phyloP scores from a whole-genome alignment of 2,797 vertebrate genomes.

The Tenualosa ilisha region DNA sequence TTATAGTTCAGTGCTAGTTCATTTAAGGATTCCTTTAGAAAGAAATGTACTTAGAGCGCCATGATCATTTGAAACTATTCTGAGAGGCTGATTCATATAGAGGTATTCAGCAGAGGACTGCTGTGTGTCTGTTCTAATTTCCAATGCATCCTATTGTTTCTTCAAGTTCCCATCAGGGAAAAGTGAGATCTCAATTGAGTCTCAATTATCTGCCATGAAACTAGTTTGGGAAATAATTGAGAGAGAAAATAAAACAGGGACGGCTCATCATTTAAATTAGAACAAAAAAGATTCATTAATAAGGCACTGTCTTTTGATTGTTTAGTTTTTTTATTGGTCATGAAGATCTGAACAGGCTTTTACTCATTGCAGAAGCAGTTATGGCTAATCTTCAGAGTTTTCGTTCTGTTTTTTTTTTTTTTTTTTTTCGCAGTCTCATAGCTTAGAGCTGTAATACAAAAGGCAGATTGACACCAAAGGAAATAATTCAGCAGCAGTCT shows the following conservation, averaged over 20 bases:
- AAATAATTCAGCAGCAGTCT: background rate
- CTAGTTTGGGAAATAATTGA: background rate
- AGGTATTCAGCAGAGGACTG: background rate
- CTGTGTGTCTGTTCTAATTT: background rate
- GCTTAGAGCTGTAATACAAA: background rate
- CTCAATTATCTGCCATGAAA: background rate
- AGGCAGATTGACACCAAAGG: background rate
- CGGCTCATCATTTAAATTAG: background rate
- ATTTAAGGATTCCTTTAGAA: background rate
- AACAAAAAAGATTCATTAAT: constrained; percentile 26
- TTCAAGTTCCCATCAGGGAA: background rate
- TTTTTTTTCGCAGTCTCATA: background rate
- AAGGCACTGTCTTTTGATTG: background rate
- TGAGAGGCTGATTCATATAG: background rate
- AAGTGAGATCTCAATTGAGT: background rate
- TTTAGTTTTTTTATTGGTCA: background rate
- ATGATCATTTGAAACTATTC: constrained; percentile 4
- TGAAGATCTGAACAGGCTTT: background rate
- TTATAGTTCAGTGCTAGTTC: background rate
- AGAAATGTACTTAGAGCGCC: background rate
- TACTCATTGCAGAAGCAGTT: background rate
- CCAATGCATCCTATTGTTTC: background rate
- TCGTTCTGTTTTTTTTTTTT: background rate
- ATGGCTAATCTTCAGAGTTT: background rate
- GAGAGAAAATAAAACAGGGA: background rate